phyloP scores from a whole-genome alignment of 2,797 vertebrate species.

The Lepus oiostolus region DNA sequence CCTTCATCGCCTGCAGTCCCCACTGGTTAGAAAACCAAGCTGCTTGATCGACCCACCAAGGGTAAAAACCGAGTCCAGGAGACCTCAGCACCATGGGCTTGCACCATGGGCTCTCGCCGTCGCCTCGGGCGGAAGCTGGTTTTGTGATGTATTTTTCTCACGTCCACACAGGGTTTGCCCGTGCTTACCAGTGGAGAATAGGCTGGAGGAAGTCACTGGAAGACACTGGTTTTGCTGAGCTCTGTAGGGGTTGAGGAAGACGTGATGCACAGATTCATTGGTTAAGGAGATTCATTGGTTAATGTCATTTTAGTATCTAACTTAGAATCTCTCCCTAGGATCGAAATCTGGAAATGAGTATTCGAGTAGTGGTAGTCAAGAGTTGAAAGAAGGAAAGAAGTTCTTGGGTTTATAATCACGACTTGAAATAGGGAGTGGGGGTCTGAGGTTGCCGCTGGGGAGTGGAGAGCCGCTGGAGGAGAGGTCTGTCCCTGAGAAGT shows the following conservation, averaged over 20 bases:
- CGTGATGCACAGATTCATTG: constrained; percentile 3
- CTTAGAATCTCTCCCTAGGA: constrained; percentile 48
- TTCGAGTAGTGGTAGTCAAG: background rate
- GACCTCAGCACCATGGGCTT: background rate
- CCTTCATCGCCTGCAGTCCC: background rate
- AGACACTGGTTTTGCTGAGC: background rate
- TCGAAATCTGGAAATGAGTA: constrained; percentile 1
- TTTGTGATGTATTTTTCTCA: background rate
- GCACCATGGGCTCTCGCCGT: background rate
- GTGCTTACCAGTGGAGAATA: constrained; percentile 53
- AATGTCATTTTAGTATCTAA: constrained; percentile 43
- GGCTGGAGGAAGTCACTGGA: background rate
- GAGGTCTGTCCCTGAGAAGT: constrained; percentile 64
- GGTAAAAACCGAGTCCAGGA: constrained; percentile 4
- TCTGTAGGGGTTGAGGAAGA: background rate
- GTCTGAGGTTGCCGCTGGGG: constrained; percentile 60
- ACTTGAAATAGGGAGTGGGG: background rate
- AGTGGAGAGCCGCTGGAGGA: constrained; percentile 26
- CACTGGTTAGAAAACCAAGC: background rate
- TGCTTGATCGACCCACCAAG: background rate
- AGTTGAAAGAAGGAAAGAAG: constrained; percentile 43
- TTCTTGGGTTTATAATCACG: constrained; percentile 54
- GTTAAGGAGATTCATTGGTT: constrained; percentile 9
- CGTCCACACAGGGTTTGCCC: background rate
- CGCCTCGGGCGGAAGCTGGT: background rate